Evolutionary conservation across 2,113 vertebrate genomes (phyloP).

Genomic region (Phylloscopus whistleri): DNA sequence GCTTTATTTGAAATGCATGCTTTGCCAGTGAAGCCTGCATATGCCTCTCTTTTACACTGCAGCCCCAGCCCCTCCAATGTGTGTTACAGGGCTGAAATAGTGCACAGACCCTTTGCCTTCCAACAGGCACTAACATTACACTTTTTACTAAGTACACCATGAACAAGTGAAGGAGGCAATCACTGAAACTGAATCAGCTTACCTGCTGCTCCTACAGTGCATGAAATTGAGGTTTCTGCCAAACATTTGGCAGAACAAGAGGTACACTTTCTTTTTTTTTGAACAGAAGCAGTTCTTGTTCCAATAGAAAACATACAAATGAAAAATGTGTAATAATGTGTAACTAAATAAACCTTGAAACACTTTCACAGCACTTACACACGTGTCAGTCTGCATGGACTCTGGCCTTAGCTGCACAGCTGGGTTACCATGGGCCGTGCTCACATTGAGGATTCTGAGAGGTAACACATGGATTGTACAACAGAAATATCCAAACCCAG

Average conservation of each 20-base stretch:
- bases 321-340: background rate
- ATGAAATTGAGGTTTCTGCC: background rate
- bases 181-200: background rate
- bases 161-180: background rate
- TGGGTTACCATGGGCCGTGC: background rate
- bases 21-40: constrained; percentile 63
- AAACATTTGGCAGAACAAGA: background rate
- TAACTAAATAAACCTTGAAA: background rate
- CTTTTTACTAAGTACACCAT: background rate
- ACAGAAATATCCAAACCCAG: background rate
- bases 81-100: constrained; percentile 3
- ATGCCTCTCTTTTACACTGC: constrained; percentile 23
- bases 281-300: background rate
- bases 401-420: background rate
- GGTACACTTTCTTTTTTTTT: background rate
- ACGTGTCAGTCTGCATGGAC: background rate
- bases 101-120: constrained; percentile 3
- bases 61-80: constrained; percentile 30
- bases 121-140: background rate
- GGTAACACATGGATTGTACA: accelerated
- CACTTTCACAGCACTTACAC: background rate
- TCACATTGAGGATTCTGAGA: background rate
- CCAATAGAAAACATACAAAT: background rate
- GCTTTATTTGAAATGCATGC: constrained; percentile 74
- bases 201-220: background rate